Percentiles rank a stretch among this genome's conserved stretches.
Evolutionary conservation across 2,797 vertebrate genomes (phyloP).

Genomic region (Morelia viridis): DNA sequence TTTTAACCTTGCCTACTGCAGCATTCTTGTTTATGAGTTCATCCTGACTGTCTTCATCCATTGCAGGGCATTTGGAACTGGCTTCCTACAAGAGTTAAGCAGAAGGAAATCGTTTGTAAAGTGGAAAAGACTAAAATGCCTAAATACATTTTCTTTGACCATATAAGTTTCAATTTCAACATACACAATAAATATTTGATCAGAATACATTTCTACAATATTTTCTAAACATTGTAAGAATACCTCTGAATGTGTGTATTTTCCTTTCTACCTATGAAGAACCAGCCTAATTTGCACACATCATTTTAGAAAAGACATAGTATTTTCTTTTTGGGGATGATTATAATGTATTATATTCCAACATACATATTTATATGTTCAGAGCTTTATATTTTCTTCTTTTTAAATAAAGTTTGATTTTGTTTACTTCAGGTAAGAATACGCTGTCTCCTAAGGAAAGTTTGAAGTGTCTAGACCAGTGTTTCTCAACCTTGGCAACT

Average conservation of each 20-base stretch:
- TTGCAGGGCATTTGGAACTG: slow-evolving; percentile 80
- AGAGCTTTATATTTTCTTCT: too few species aligned
- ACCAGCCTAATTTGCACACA: background rate
- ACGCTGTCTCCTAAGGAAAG: too few species aligned
- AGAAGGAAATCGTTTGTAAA: background rate
- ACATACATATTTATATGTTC: background rate
- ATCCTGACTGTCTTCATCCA: slow-evolving; percentile 95
- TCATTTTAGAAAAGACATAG: background rate
- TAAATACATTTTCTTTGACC: background rate
- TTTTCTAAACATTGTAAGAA: background rate
- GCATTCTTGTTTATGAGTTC: slow-evolving; percentile 83
- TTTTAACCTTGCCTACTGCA: slow-evolving; percentile 76
- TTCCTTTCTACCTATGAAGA: background rate
- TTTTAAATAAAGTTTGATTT: too few species aligned
- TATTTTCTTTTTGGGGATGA: background rate
- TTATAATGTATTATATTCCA: background rate
- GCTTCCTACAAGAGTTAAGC: slow-evolving; percentile 34
- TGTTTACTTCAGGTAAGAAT: too few species aligned
- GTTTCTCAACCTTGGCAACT: too few species aligned
- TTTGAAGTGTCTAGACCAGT: too few species aligned
- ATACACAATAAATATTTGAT: background rate
- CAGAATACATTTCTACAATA: background rate
- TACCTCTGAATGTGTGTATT: background rate
- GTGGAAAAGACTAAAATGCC: background rate
- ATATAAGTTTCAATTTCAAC: background rate